Conservation (phyloP, 2,113 vertebrate species). For the Cryptomyrus ogoouensis region DNA sequence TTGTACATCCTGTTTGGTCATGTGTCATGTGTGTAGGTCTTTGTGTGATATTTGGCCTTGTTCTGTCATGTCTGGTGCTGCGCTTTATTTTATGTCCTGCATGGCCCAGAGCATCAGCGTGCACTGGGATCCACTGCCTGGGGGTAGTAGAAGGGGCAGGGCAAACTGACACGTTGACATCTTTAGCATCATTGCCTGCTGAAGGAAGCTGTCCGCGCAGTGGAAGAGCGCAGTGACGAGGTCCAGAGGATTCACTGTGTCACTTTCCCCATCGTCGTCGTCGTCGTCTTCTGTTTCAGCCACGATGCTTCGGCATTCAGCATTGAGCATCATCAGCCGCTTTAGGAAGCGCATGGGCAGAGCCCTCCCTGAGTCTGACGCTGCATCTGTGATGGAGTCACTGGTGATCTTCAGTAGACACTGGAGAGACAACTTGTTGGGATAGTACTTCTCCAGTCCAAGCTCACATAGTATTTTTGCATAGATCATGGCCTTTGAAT, state of each 20-base stretch:
- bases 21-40: too few species aligned
- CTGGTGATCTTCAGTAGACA: constrained; percentile 1
- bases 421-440: constrained; percentile 6
- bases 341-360: neutral
- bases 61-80: too few species aligned
- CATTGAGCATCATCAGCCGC: neutral
- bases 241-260: constrained; percentile 52
- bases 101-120: constrained; percentile 57
- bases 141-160: constrained; percentile 59
- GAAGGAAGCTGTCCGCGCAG: constrained; percentile 56
- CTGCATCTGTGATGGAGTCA: neutral
- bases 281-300: neutral
- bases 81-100: constrained; percentile 22
- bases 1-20: too few species aligned
- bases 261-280: neutral
- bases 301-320: neutral
- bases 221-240: constrained; percentile 56
- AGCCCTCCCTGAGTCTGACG: neutral
- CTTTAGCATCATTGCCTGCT: constrained; percentile 52
- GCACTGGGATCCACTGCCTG: constrained; percentile 34
- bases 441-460: neutral
- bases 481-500: too few species aligned
- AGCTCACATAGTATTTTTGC: neutral
- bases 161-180: constrained; percentile 61
- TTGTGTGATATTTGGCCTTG: too few species aligned